Percentiles rank a stretch among this genome's conserved stretches.
phyloP scores from a whole-genome alignment of 2,113 vertebrate species.

The Isurus oxyrinchus region DNA sequence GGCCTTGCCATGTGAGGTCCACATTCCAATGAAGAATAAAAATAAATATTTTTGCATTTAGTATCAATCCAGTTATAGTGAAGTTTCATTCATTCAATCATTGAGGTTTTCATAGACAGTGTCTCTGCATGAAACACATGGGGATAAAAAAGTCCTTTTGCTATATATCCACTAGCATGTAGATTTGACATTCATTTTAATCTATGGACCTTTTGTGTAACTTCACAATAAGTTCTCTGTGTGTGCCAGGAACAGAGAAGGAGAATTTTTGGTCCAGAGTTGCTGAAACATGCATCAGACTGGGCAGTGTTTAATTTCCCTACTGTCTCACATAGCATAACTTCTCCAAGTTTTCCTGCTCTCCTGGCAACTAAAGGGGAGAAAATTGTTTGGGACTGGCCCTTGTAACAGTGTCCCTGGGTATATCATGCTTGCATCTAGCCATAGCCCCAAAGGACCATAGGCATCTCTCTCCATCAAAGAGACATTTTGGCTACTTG shows the following conservation, averaged over 20 bases:
- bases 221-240: neutral
- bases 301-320: neutral
- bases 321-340: neutral
- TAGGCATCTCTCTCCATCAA: too few species aligned
- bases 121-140: too few species aligned
- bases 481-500: too few species aligned
- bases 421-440: neutral
- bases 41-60: too few species aligned
- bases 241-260: neutral
- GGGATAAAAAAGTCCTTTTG: too few species aligned
- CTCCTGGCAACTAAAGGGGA: too few species aligned
- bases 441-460: too few species aligned
- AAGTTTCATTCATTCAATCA: neutral
- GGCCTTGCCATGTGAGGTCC: too few species aligned
- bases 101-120: neutral
- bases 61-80: neutral
- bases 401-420: neutral
- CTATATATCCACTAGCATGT: too few species aligned
- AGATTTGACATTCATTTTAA: neutral
- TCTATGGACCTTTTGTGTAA: neutral
- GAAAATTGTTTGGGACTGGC: neutral
- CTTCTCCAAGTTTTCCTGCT: neutral
- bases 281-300: neutral
- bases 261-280: neutral
- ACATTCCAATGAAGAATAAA: too few species aligned